A percentile compares a stretch with the other conserved stretches of the same genome.
These are phyloP conservation scores for Lagorchestes hirsutus DNA, from an alignment of 2,797 vertebrate species.

Conservation along the genomic window DNA sequence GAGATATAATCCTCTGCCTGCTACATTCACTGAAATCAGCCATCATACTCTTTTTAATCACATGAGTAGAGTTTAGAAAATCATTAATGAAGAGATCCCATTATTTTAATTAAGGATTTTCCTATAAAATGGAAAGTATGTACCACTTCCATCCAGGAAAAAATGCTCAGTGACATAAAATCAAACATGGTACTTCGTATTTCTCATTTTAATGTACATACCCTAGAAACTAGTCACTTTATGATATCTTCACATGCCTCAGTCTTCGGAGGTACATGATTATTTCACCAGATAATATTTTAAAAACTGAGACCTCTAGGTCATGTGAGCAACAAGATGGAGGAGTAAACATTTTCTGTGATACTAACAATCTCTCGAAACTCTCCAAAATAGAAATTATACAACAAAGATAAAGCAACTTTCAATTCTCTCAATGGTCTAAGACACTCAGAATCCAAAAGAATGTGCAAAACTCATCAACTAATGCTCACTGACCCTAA, in stretches of 20 bases:
- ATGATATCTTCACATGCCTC: background rate
- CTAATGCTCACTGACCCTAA: background rate
- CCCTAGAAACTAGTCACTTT: constrained; percentile 23
- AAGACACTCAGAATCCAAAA: background rate
- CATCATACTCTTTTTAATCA: constrained; percentile 6
- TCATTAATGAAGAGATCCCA: constrained; percentile 20
- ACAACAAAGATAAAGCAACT: background rate
- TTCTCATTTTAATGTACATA: constrained; percentile 35
- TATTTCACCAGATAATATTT: constrained; percentile 24
- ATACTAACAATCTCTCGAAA: background rate
- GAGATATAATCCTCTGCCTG: constrained; percentile 50
- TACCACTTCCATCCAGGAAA: constrained; percentile 28
- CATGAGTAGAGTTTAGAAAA: constrained; percentile 46
- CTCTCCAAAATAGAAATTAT: background rate
- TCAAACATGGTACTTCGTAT: background rate
- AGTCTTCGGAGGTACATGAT: constrained; percentile 4
- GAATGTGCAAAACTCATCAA: background rate
- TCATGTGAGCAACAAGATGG: background rate
- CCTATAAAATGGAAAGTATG: constrained; percentile 21
- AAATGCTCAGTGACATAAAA: background rate
- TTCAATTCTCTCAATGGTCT: background rate
- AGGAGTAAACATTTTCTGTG: background rate
- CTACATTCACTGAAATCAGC: constrained; percentile 45
- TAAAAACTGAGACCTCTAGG: background rate
- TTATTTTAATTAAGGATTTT: constrained; percentile 45